These are phyloP conservation scores for Agriopis marginaria DNA, from an alignment of 2,888 invertebrate species.

Conservation along the genomic window DNA sequence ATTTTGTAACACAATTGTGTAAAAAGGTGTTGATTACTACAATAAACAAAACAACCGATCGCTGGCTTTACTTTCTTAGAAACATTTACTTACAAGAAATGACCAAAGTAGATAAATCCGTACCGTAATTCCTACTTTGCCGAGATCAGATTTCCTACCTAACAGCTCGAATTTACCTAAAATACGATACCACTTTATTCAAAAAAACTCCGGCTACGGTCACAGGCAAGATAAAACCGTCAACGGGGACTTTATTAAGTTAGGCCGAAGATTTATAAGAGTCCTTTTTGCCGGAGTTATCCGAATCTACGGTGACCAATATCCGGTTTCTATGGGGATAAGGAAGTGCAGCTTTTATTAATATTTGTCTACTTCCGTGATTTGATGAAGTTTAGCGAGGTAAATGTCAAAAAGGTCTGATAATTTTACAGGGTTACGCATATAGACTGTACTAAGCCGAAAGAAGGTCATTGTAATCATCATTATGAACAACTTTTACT, in stretches of 20 bases:
- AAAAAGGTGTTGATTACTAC: too few relatives aligned
- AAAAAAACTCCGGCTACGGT: constrained; percentile 66
- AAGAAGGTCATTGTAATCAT: too few relatives aligned
- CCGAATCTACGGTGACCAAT: constrained; percentile 52
- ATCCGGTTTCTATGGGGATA: constrained; percentile 30
- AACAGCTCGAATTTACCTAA: constrained; percentile 42
- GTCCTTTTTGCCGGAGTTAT: constrained; percentile 77
- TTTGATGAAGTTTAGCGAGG: not conserved
- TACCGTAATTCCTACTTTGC: constrained; percentile 28
- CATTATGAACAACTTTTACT: too few relatives aligned
- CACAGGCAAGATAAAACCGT: constrained; percentile 74
- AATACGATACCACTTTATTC: constrained; percentile 63
- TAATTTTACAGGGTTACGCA: too few relatives aligned
- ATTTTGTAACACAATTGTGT: too few relatives aligned
- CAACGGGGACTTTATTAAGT: constrained; percentile 80
- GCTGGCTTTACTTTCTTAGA: not conserved
- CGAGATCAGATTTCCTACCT: constrained; percentile 33
- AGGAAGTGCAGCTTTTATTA: constrained; percentile 7
- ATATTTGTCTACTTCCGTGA: constrained; percentile 8
- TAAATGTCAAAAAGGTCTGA: too few relatives aligned
- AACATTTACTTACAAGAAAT: constrained; percentile 9
- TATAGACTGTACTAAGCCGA: too few relatives aligned
- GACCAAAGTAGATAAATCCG: constrained; percentile 14
- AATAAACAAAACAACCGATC: not conserved
- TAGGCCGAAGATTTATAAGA: constrained; percentile 76